Conservation (phyloP, 2,797 vertebrate species). For the Sciurus vulgaris region DNA sequence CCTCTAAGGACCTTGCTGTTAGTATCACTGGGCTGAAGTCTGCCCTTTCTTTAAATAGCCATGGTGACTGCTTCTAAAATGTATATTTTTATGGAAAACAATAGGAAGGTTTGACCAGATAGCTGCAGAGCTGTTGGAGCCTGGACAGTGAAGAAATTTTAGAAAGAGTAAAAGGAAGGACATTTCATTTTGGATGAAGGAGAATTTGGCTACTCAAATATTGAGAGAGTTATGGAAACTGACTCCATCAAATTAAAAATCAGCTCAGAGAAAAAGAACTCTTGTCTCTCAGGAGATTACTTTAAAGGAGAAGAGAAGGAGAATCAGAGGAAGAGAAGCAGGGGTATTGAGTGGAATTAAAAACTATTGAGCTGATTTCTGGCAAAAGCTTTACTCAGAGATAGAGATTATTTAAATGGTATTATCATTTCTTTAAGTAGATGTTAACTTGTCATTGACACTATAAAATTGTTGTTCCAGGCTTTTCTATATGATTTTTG, state of each 20-base stretch:
- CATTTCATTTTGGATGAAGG: slow-evolving; percentile 18
- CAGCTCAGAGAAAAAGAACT: neutral
- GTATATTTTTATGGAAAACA: neutral
- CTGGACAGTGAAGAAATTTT: neutral
- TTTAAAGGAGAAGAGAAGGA: neutral
- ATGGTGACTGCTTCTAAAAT: neutral
- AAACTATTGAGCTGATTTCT: neutral
- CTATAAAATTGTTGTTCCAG: neutral
- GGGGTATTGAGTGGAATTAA: neutral
- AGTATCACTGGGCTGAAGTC: neutral
- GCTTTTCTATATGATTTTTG: neutral
- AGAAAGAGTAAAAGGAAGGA: neutral
- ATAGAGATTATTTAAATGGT: neutral
- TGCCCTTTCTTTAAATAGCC: neutral
- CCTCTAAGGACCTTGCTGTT: neutral
- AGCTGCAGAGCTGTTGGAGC: neutral
- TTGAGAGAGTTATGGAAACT: neutral
- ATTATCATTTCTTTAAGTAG: neutral
- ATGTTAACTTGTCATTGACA: neutral
- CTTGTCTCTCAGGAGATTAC: neutral
- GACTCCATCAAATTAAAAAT: slow-evolving; percentile 22
- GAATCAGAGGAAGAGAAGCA: neutral
- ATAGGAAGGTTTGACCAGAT: neutral
- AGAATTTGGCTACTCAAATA: neutral
- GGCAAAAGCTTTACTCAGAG: neutral